Evolutionary conservation across 2,888 invertebrate species (phyloP).

Genomic region (Watsonalla cultraria): DNA sequence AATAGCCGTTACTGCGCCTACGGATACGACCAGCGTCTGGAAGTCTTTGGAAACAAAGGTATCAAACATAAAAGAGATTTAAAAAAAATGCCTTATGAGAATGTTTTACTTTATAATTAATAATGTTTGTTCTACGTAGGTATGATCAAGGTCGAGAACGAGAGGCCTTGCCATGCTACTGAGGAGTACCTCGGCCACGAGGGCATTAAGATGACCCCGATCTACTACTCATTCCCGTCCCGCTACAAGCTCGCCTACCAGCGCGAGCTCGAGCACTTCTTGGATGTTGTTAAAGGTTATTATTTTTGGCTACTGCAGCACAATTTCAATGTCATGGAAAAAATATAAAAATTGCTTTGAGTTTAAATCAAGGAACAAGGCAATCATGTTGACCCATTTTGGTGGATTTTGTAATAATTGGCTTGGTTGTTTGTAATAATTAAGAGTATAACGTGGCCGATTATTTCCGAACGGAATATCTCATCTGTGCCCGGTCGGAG

Average conservation of each 20-base stretch:
- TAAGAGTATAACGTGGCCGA: too few relatives aligned
- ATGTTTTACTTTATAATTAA: background rate
- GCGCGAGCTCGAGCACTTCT: slow-evolving; percentile 79
- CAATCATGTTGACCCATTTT: too few relatives aligned
- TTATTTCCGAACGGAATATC: too few relatives aligned
- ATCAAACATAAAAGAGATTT: slow-evolving; percentile 9
- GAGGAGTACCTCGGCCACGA: slow-evolving; percentile 54
- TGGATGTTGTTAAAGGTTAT: slow-evolving; percentile 74
- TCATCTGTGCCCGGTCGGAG: too few relatives aligned
- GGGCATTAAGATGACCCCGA: slow-evolving; percentile 67
- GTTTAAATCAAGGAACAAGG: too few relatives aligned
- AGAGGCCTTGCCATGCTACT: slow-evolving; percentile 68
- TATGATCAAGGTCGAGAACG: slow-evolving; percentile 75
- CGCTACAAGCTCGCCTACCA: slow-evolving; percentile 75
- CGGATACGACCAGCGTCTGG: slow-evolving; percentile 84
- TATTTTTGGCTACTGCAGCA: too few relatives aligned
- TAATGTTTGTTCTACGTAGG: slow-evolving; percentile 23
- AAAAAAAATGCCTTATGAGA: background rate
- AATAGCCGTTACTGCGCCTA: slow-evolving; percentile 80
- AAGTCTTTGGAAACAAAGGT: slow-evolving; percentile 81
- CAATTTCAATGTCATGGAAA: too few relatives aligned
- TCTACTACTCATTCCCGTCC: slow-evolving; percentile 81
- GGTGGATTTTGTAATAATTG: too few relatives aligned
- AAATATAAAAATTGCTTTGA: too few relatives aligned
- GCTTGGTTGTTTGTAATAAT: too few relatives aligned